Evolutionary conservation across 2,797 vertebrate species (phyloP).

Genomic region (Columba guinea): DNA sequence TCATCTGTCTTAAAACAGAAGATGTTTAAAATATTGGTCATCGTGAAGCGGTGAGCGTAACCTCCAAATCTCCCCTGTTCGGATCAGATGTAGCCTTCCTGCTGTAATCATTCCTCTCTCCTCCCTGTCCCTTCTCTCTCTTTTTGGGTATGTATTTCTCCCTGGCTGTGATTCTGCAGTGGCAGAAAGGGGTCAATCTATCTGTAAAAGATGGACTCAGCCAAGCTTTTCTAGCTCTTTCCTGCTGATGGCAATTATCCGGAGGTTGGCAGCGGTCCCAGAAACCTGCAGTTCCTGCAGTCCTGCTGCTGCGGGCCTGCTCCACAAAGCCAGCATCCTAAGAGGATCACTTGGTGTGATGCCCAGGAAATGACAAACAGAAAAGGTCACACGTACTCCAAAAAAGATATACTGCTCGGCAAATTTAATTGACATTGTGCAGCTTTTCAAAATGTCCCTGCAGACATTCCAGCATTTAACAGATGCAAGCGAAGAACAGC

Average conservation of each 20-base stretch:
- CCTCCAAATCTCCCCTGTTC: conserved; percentile 1
- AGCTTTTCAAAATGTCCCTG: conserved; percentile 74
- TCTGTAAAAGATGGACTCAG: conserved; percentile 77
- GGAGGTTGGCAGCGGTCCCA: conserved; percentile 78
- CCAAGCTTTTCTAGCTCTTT: conserved; percentile 79
- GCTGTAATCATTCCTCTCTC: neutral
- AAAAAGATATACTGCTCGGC: conserved; percentile 79
- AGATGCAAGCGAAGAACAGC: conserved; percentile 65
- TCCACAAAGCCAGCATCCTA: conserved; percentile 75
- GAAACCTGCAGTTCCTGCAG: conserved; percentile 75
- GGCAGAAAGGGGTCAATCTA: conserved; percentile 75
- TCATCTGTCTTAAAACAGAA: neutral
- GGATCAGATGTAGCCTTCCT: neutral
- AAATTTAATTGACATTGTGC: conserved; percentile 81
- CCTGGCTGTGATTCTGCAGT: conserved; percentile 31
- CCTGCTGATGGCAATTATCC: conserved; percentile 82
- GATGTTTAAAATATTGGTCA: neutral
- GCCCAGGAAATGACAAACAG: conserved; percentile 86
- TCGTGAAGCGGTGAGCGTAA: neutral
- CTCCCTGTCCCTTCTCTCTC: neutral
- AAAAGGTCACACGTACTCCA: conserved; percentile 82
- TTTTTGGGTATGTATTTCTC: conserved; percentile 40
- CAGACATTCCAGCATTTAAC: conserved; percentile 75
- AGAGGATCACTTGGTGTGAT: conserved; percentile 81
- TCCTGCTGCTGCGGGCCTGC: conserved; percentile 71